A percentile compares a stretch with the other conserved stretches of the same genome.
Conservation (phyloP, 2,797 vertebrate genomes). For the Syndactyla subalaris region DNA sequence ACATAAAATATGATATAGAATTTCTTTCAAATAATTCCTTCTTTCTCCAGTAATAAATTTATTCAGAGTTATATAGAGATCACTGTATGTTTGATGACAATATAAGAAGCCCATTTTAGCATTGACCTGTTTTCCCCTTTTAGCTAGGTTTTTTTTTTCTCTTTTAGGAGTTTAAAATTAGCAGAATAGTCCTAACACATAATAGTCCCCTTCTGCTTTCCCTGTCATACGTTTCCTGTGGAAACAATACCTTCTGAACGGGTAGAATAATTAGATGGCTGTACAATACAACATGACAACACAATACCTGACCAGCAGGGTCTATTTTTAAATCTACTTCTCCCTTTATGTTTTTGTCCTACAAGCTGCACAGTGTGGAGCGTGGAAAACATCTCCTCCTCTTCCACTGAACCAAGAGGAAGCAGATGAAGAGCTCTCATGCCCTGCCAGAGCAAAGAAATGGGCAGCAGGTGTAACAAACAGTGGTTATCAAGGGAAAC, state of each 20-base stretch:
- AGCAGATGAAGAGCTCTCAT: conserved; percentile 39
- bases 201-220: neutral
- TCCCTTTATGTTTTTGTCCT: neutral
- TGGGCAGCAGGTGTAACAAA: conserved; percentile 27
- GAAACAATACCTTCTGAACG: neutral
- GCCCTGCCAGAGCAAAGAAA: conserved; percentile 15
- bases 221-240: neutral
- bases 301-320: neutral
- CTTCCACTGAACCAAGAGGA: conserved; percentile 7
- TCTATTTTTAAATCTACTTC: conserved; percentile 31
- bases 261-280: neutral
- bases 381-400: neutral
- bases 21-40: neutral
- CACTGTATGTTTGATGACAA: neutral
- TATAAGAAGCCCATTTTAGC: neutral
- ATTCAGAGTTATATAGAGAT: neutral
- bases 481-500: conserved; percentile 31
- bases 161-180: neutral
- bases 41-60: neutral
- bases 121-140: neutral
- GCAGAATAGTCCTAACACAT: neutral
- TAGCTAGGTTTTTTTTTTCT: neutral
- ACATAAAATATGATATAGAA: neutral
- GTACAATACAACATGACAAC: neutral
- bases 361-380: neutral